These are phyloP conservation scores for Junco hyemalis DNA, from an alignment of 2,113 vertebrate species.

Conservation along the genomic window DNA sequence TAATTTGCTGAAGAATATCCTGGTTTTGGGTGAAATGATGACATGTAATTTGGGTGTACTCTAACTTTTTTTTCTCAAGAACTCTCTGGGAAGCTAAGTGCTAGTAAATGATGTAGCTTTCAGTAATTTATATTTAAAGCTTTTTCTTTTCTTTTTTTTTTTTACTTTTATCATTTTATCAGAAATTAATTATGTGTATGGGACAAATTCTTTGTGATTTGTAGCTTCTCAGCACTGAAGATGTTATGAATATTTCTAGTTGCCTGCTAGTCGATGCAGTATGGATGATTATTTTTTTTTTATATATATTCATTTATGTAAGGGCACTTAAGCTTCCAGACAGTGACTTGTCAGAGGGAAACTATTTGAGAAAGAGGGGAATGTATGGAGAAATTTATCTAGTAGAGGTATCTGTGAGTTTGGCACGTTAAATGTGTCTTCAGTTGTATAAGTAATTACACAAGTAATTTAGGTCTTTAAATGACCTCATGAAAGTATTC, in stretches of 20 bases:
- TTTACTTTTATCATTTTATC: neutral
- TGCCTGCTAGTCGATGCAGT: neutral
- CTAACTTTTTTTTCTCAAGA: neutral
- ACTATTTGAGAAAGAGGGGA: neutral
- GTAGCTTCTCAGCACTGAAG: neutral
- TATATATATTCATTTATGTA: neutral
- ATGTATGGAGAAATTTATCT: neutral
- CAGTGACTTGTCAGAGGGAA: neutral
- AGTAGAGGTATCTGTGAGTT: neutral
- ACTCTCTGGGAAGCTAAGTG: neutral
- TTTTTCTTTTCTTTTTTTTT: neutral
- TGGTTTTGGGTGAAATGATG: neutral
- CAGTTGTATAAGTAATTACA: slow-evolving; percentile 40
- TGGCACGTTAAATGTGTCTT: slow-evolving; percentile 9
- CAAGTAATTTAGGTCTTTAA: slow-evolving; percentile 43
- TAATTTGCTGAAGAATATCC: neutral
- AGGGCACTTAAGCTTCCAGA: neutral
- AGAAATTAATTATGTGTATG: neutral
- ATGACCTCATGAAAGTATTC: slow-evolving; percentile 57
- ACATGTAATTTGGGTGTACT: neutral
- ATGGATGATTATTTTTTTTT: neutral
- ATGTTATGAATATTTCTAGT: neutral
- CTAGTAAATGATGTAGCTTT: neutral
- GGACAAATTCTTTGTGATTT: neutral
- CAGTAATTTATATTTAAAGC: neutral